Percentiles rank a stretch among this genome's conserved stretches.
These are phyloP conservation scores for Clistopyga incitator DNA, from an alignment of 2,888 invertebrate genomes.

Conservation along the genomic window DNA sequence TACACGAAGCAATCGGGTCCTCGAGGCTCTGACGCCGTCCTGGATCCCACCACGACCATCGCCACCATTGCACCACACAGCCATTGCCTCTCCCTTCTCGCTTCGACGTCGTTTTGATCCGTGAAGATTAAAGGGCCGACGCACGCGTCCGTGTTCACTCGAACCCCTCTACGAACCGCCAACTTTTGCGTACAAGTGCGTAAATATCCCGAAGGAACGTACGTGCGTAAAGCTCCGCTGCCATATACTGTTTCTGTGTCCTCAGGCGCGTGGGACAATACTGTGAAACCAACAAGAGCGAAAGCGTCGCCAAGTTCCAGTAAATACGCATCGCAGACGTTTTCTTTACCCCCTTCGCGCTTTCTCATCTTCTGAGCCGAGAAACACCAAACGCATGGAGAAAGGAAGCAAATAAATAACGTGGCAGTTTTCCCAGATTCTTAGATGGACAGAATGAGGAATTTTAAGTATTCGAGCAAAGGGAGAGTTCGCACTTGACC, in stretches of 20 bases:
- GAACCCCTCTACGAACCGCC: slow-evolving; percentile 66
- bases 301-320: slow-evolving; percentile 33
- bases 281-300: background rate
- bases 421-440: too few relatives aligned
- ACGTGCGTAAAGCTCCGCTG: background rate
- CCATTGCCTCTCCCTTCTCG: slow-evolving; percentile 40
- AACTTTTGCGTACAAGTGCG: slow-evolving; percentile 73
- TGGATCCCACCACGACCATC: slow-evolving; percentile 43
- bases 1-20: slow-evolving; percentile 82
- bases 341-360: background rate
- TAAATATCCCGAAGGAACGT: slow-evolving; percentile 74
- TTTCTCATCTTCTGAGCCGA: slow-evolving; percentile 12
- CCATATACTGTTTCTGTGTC: slow-evolving; percentile 21
- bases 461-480: too few relatives aligned
- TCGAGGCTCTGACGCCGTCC: slow-evolving; percentile 67
- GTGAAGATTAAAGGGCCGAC: slow-evolving; percentile 82
- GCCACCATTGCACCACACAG: background rate
- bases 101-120: slow-evolving; percentile 80
- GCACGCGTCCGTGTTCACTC: slow-evolving; percentile 67
- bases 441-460: too few relatives aligned
- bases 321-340: background rate
- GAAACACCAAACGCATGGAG: too few relatives aligned
- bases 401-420: too few relatives aligned
- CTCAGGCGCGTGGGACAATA: slow-evolving; percentile 7
- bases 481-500: too few relatives aligned